Conservation (phyloP, 2,113 vertebrate species). For the Mormyrus iriodes region DNA sequence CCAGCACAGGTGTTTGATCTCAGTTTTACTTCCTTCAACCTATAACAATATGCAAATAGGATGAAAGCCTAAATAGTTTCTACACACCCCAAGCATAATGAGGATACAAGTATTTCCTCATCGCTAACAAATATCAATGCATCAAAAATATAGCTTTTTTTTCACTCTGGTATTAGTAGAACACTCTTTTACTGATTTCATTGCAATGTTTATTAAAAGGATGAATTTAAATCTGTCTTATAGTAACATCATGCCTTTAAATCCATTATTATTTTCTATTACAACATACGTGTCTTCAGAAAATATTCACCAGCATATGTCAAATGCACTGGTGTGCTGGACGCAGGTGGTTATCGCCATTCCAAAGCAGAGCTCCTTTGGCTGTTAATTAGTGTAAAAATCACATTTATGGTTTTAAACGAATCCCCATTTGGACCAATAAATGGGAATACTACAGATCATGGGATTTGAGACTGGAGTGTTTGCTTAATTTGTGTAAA, state of each 20-base stretch:
- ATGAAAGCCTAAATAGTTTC: constrained; percentile 44
- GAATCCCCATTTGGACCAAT: constrained; percentile 61
- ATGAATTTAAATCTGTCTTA: not conserved
- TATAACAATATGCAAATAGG: constrained; percentile 57
- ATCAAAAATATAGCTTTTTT: constrained; percentile 3
- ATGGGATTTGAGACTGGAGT: constrained; percentile 69
- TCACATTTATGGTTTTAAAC: constrained; percentile 54
- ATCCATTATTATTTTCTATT: constrained; percentile 20
- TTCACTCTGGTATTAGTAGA: not conserved
- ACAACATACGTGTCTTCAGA: constrained; percentile 45
- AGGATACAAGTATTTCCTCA: constrained; percentile 48
- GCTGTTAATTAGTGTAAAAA: constrained; percentile 69
- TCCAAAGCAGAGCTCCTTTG: constrained; percentile 70
- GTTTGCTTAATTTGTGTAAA: constrained; percentile 95
- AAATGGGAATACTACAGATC: constrained; percentile 68
- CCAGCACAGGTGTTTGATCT: constrained; percentile 5
- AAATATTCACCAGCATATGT: constrained; percentile 72
- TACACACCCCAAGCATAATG: constrained; percentile 53
- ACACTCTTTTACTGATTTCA: not conserved
- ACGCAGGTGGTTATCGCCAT: constrained; percentile 91
- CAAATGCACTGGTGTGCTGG: constrained; percentile 72
- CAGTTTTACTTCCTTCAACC: constrained; percentile 28
- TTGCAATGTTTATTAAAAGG: not conserved
- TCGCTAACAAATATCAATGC: constrained; percentile 47
- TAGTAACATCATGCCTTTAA: constrained; percentile 2